A percentile compares a stretch with the other conserved stretches of the same genome.
These are phyloP conservation scores for Plestiodon gilberti DNA, from an alignment of 2,113 vertebrate species.

Conservation along the genomic window DNA sequence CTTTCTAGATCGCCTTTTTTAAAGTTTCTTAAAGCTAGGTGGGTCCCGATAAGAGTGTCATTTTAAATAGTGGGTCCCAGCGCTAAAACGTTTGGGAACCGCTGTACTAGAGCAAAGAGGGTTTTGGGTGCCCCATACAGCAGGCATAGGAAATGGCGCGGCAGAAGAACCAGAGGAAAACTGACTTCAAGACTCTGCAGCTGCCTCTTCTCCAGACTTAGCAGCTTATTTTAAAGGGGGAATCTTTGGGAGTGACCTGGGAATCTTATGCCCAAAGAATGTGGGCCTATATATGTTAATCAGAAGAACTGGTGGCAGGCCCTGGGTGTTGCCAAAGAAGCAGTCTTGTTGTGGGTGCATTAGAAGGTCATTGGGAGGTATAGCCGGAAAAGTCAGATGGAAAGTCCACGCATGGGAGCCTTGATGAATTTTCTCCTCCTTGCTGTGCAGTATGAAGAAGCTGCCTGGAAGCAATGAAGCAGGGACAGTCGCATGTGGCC, in stretches of 20 bases:
- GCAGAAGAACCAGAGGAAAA: no score
- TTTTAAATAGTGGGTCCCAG: no score
- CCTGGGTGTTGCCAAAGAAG: not conserved
- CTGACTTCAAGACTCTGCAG: not conserved
- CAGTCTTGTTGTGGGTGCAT: not conserved
- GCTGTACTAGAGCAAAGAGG: not conserved
- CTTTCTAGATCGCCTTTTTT: no score
- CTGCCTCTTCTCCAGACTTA: not conserved
- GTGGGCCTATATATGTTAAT: no score
- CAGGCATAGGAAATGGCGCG: no score
- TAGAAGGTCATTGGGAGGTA: not conserved
- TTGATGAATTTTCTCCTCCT: not conserved
- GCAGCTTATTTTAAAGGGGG: not conserved
- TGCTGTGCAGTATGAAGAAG: not conserved
- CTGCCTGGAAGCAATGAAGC: not conserved
- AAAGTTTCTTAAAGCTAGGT: no score
- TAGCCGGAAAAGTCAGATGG: not conserved
- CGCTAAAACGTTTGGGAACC: no score
- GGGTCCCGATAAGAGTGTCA: no score
- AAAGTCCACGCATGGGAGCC: not conserved
- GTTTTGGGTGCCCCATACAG: no score
- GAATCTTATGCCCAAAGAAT: not conserved
- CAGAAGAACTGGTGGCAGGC: not conserved
- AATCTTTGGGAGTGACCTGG: not conserved
- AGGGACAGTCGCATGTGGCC: not conserved